These are phyloP conservation scores for Campylomormyrus numenius DNA, from an alignment of 2,113 vertebrate genomes.

Conservation along the genomic window DNA sequence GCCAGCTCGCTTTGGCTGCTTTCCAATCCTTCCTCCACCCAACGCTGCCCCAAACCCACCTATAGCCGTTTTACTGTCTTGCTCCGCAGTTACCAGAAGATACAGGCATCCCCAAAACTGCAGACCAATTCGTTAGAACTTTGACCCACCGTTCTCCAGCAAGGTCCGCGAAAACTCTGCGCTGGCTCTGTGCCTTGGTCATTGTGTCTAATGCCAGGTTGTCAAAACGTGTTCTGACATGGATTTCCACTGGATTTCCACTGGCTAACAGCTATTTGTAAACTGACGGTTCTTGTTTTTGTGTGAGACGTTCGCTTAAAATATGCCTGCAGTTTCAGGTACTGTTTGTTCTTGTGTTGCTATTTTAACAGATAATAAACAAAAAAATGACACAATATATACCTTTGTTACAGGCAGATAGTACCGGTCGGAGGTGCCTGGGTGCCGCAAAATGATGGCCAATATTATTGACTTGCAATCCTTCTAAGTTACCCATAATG, in stretches of 20 bases:
- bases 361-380: not conserved
- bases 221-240: not conserved
- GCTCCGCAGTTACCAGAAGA: not conserved
- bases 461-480: not conserved
- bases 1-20: not conserved
- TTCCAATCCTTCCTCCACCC: not conserved
- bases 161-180: not conserved
- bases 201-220: not conserved
- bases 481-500: not conserved
- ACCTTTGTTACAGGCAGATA: not conserved
- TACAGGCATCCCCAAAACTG: not conserved
- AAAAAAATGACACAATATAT: not conserved
- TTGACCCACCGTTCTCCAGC: not conserved
- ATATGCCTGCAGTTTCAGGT: not conserved
- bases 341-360: not conserved
- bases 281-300: not conserved
- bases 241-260: not conserved
- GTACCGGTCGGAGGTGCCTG: not conserved
- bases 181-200: not conserved
- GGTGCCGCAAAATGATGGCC: not conserved
- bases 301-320: not conserved
- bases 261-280: not conserved
- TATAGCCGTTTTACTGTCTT: not conserved
- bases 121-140: not conserved
- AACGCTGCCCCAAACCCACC: not conserved